These are phyloP conservation scores for Platycercus adscitus DNA, from an alignment of 2,113 vertebrate species.

Conservation along the genomic window DNA sequence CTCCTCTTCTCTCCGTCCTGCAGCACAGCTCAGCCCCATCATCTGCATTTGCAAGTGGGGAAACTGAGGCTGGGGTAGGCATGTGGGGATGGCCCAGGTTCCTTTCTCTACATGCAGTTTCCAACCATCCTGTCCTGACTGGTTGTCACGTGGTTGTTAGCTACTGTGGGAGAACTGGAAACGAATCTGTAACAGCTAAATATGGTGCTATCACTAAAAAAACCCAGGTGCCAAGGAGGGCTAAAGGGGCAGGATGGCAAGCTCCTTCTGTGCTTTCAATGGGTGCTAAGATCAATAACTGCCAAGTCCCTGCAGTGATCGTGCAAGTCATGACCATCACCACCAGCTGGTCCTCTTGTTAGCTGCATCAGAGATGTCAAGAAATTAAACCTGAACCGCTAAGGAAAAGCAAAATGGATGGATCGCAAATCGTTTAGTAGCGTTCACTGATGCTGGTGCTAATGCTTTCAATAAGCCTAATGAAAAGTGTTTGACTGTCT, in stretches of 20 bases:
- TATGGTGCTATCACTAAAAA: neutral
- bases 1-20: neutral
- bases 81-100: neutral
- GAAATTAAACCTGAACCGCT: neutral
- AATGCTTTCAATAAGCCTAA: slow-evolving; percentile 44
- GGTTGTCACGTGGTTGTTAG: accelerated
- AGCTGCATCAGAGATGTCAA: neutral
- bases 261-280: neutral
- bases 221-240: neutral
- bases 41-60: neutral
- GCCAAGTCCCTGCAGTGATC: neutral
- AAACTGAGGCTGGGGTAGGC: neutral
- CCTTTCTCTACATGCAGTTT: neutral
- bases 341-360: neutral
- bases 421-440: neutral
- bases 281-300: neutral
- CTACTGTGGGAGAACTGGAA: neutral
- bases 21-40: accelerated
- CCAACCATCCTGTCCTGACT: neutral
- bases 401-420: neutral
- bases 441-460: neutral
- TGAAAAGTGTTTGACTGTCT: slow-evolving; percentile 23
- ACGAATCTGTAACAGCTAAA: neutral
- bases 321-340: neutral
- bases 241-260: neutral